Evolutionary conservation across 2,113 vertebrate genomes (phyloP), one percentile per base, ranked within the genome.

Genomic region (Hypocryptadius cinnamomeus): DNA sequence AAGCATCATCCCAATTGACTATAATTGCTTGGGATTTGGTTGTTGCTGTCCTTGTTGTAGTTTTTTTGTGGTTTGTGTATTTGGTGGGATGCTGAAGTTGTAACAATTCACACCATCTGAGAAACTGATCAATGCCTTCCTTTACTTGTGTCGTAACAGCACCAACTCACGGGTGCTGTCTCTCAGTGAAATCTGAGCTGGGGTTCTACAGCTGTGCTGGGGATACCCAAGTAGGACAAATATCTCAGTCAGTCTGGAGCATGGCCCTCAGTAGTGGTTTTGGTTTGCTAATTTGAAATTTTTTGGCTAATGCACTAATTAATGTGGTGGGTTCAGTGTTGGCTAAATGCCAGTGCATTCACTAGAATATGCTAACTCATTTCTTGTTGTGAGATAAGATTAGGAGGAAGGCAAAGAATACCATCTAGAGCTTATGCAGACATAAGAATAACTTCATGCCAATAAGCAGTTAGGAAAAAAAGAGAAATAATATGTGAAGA

Each of bases 1-100:
- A 80, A 68, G 42, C 4, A 10, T 33, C 33, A 42, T 3, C 1
- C 2, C 3, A 25, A 3, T 40, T 74, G 25, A 39, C 8, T 33
- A 2, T 53, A 85, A 22, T 14, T 40, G 4, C 33, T 15, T 7
- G 42, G 7, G 2, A 10, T 85, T 30, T 0, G 1, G 4, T 4
- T 16, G 13, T 8, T 61, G 25, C 11, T 66, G 4, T 18, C n/a
- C 3, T 47, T 79, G 8, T 9, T 30, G 8, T 3, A 15, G 9
- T 17, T 12, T 61, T n/a, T 54, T 33, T 20, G 45, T 5, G 3
- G 3, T 73, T 73, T 83, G 11, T 27, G 6, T 53, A 9, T 63
- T 45, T 28, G 28, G 45, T 71, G 15, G 27, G 9, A 8, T 0
- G 4, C 2, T 71, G 39, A 76, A 70, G 9, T 4, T 50, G 2